Conservation (phyloP, 2,888 invertebrate species). For the Dynastes tityus region DNA sequence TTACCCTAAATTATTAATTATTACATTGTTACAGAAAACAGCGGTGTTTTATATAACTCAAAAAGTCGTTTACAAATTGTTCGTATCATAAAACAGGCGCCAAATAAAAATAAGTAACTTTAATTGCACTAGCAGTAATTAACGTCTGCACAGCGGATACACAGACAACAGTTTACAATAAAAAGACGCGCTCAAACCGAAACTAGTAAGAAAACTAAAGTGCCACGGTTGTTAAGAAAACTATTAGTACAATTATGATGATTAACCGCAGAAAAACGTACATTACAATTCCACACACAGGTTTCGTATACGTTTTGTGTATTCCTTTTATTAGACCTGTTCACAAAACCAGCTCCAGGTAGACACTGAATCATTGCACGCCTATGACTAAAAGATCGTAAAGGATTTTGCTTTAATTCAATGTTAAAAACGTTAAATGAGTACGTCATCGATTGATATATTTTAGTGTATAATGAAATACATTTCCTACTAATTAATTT, state of each 20-base stretch:
- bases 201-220: constrained; percentile 14
- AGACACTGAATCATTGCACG: constrained; percentile 29
- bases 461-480: not conserved
- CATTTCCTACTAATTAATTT: not conserved
- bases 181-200: constrained; percentile 4
- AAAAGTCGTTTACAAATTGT: constrained; percentile 35
- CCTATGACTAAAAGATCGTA: constrained; percentile 7
- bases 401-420: constrained; percentile 13
- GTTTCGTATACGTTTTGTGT: constrained; percentile 37
- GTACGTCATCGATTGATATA: constrained; percentile 25
- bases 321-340: constrained; percentile 39
- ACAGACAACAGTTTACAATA: not conserved
- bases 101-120: constrained; percentile 36
- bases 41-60: not conserved
- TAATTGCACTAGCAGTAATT: constrained; percentile 33
- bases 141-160: constrained; percentile 12
- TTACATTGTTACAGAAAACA: not conserved
- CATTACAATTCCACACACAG: constrained; percentile 25
- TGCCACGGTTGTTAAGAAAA: constrained; percentile 34
- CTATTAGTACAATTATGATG: constrained; percentile 37
- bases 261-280: constrained; percentile 33
- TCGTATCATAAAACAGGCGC: constrained; percentile 35
- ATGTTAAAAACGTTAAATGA: constrained; percentile 21
- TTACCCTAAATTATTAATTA: not conserved
- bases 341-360: constrained; percentile 39